Percentiles rank a stretch among this genome's conserved stretches.
Conservation (phyloP, 2,888 invertebrate species). For the Aelia acuminata region DNA sequence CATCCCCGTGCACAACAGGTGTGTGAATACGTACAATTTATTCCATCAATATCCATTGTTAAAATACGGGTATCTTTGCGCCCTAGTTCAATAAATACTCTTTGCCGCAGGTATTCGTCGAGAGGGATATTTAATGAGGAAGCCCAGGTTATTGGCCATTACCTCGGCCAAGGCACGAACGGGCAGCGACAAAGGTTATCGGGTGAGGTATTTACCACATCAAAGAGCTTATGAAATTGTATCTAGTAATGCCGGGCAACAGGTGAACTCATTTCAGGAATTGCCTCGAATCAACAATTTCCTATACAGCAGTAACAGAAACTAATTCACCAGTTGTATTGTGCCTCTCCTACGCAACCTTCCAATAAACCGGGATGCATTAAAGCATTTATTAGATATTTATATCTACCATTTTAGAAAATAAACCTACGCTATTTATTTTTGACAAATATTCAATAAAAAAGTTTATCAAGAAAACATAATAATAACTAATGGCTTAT, state of each 20-base stretch:
- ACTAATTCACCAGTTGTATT: background rate
- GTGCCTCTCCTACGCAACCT: background rate
- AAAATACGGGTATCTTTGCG: too few relatives aligned
- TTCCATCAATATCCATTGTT: too few relatives aligned
- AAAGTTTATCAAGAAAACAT: too few relatives aligned
- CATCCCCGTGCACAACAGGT: too few relatives aligned
- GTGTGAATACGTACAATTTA: too few relatives aligned
- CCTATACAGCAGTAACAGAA: background rate
- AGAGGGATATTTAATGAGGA: constrained; percentile 1
- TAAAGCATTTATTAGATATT: background rate
- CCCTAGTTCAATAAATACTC: too few relatives aligned
- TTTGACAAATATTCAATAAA: too few relatives aligned
- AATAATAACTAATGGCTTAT: too few relatives aligned
- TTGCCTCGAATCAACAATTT: background rate
- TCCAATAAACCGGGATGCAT: background rate
- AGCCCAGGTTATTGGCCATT: background rate
- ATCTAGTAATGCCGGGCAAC: constrained; percentile 20
- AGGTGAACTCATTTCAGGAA: background rate
- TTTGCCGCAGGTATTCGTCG: background rate
- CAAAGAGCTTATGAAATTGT: constrained; percentile 31
- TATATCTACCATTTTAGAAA: background rate
- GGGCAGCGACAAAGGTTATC: background rate
- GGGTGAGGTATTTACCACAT: background rate
- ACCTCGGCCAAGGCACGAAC: background rate
- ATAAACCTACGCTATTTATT: too few relatives aligned